Evolutionary conservation across 1,140 invertebrate species (phyloP), one percentile per base, ranked within the genome.

Genomic region (Brachionus koreanus): DNA sequence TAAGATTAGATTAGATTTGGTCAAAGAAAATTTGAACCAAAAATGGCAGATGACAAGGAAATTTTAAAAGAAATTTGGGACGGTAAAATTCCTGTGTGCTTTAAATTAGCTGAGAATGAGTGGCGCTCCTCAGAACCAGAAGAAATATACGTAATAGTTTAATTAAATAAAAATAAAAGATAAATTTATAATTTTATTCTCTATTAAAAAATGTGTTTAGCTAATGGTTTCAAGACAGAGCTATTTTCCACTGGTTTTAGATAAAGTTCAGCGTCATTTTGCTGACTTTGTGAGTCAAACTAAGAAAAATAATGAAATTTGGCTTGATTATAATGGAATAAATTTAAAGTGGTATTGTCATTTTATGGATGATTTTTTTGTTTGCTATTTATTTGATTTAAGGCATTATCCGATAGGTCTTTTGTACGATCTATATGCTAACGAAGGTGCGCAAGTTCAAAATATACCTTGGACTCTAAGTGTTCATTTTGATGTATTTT

Each of bases 391-490:
- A 84, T 83, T 83, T 85, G 69, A 65, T 74, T 69, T 86, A 42
- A 92, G 92, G 91, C 95, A 98, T 87, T 94, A 95, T 90, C 97
- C 97, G 16, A 94, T 98, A 85, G 97, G 97, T 69, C 92, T 98
- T 33, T 89, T 98, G 4, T 95, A 93, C 89, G 97, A 99, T 89
- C 89, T 97, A 76, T 91, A 91, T 87, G 90, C 90, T 4, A 91
- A 91, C 83, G 92, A 93, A 76, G 16, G 57, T 19, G 6, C 16
- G 4, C 35, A 65, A 57, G 42, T 4, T 16, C 12, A 16, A 25
- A 90, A 92, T 83, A 90, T 97, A 43, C 96, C 97, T 0, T 98
- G 97, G 96, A 92, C 91, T 84, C 89, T 99, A 10, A 96, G 93
- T 46, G 94, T 98, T n/a, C 95, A 97, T 88, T 98, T 98, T 90